These are phyloP conservation scores for Diplodus puntazzo DNA, from an alignment of 2,797 vertebrate genomes.

Conservation along the genomic window DNA sequence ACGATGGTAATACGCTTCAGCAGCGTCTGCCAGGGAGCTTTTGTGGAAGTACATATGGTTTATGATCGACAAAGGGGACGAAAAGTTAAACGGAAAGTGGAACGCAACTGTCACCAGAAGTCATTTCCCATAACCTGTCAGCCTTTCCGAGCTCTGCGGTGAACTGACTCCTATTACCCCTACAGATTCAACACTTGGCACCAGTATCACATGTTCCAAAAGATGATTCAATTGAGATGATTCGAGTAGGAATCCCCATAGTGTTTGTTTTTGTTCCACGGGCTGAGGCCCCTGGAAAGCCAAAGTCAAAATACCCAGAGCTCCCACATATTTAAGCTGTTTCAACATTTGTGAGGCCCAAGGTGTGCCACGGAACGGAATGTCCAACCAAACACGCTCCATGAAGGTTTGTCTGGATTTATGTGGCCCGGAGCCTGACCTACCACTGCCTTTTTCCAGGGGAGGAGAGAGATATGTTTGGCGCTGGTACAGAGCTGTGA, in stretches of 20 bases:
- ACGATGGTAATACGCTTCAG: conserved; percentile 29
- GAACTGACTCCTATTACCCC: conserved; percentile 54
- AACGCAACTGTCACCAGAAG: conserved; percentile 67
- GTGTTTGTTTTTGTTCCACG: conserved; percentile 74
- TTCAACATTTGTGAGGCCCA: conserved; percentile 68
- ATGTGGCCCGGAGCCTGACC: conserved; percentile 57
- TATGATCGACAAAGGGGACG: conserved; percentile 31
- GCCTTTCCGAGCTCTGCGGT: conserved; percentile 57
- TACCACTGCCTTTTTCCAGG: conserved; percentile 44
- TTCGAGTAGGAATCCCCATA: conserved; percentile 64
- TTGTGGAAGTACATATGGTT: conserved; percentile 52
- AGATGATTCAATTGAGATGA: conserved; percentile 69
- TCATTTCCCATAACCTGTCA: conserved; percentile 61
- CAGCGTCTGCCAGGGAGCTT: conserved; percentile 48
- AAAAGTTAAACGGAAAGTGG: conserved; percentile 59
- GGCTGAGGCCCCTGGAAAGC: conserved; percentile 64
- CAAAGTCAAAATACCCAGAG: conserved; percentile 69
- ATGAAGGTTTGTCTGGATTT: conserved; percentile 48
- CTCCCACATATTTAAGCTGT: conserved; percentile 65
- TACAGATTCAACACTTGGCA: conserved; percentile 65
- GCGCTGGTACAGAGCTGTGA: conserved; percentile 23
- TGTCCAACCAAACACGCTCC: conserved; percentile 68
- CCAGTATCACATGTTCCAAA: conserved; percentile 48
- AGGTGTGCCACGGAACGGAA: conserved; percentile 68
- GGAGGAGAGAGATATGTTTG: conserved; percentile 31